Evolutionary conservation across 2,113 vertebrate genomes (phyloP).

Genomic region (Pluvianellus socialis): DNA sequence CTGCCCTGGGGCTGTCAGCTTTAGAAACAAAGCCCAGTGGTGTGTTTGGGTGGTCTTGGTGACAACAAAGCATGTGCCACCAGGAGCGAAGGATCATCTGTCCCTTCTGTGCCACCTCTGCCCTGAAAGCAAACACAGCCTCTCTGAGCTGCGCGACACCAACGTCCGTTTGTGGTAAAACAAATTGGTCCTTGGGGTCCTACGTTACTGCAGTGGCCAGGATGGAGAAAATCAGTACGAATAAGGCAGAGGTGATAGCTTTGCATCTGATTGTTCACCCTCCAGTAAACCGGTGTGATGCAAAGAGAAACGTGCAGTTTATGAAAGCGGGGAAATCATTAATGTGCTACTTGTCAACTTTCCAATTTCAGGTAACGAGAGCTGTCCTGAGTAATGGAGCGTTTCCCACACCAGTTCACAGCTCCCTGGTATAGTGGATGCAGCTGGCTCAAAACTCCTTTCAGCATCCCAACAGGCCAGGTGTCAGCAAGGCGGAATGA

Average conservation of each 20-base stretch:
- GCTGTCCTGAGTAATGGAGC: neutral
- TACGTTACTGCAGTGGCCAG: rapidly evolving
- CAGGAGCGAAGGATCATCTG: too few species aligned
- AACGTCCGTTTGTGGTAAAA: neutral
- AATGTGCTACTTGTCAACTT: neutral
- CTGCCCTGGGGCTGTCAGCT: too few species aligned
- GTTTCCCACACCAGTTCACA: neutral
- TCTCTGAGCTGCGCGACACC: neutral
- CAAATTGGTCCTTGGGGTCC: neutral
- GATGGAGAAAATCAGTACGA: neutral
- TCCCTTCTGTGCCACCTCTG: neutral
- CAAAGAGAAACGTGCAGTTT: neutral
- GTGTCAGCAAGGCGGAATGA: neutral
- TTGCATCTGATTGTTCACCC: neutral
- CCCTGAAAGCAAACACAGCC: neutral
- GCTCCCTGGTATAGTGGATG: neutral
- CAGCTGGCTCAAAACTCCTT: neutral
- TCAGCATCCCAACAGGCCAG: neutral
- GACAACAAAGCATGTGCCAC: neutral
- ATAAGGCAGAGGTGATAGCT: neutral
- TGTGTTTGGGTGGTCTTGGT: neutral
- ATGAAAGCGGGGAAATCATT: neutral
- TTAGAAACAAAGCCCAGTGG: neutral
- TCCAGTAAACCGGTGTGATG: neutral
- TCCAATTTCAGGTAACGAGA: neutral